Conservation (phyloP, 2,888 invertebrate genomes). For the Xestia ashworthii region DNA sequence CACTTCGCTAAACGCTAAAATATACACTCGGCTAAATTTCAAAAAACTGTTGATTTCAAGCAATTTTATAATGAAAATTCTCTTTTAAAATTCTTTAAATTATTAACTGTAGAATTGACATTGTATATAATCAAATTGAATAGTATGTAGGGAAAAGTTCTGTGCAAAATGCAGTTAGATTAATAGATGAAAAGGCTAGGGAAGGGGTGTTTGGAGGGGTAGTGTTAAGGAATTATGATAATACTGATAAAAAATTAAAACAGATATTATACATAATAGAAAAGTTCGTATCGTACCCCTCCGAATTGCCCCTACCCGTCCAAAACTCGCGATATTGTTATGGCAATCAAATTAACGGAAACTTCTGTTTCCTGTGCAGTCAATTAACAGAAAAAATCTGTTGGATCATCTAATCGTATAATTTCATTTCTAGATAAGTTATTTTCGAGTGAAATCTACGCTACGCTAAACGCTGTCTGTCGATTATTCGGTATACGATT, state of each 20-base stretch:
- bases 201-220: constrained; percentile 7
- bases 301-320: constrained; percentile 3
- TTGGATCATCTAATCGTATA: constrained; percentile 62
- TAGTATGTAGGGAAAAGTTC: constrained; percentile 58
- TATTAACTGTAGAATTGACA: constrained; percentile 62
- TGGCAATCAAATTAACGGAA: constrained; percentile 70
- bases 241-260: constrained; percentile 4
- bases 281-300: neutral
- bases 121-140: constrained; percentile 69
- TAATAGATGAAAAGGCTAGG: constrained; percentile 22
- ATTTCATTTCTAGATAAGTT: constrained; percentile 58
- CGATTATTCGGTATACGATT: constrained; percentile 47
- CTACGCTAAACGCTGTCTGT: constrained; percentile 21
- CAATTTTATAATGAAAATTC: constrained; percentile 49
- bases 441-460: constrained; percentile 35
- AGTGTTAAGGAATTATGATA: neutral
- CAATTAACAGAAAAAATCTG: constrained; percentile 70
- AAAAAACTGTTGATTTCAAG: constrained; percentile 49
- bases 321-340: constrained; percentile 45
- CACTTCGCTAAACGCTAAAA: constrained; percentile 69
- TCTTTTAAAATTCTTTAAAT: constrained; percentile 59
- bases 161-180: constrained; percentile 23
- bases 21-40: constrained; percentile 59
- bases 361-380: constrained; percentile 68
- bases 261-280: neutral